Percentiles rank a stretch among this genome's conserved stretches.
Conservation (phyloP, 2,888 invertebrate genomes). For the Catocala sponsa region DNA sequence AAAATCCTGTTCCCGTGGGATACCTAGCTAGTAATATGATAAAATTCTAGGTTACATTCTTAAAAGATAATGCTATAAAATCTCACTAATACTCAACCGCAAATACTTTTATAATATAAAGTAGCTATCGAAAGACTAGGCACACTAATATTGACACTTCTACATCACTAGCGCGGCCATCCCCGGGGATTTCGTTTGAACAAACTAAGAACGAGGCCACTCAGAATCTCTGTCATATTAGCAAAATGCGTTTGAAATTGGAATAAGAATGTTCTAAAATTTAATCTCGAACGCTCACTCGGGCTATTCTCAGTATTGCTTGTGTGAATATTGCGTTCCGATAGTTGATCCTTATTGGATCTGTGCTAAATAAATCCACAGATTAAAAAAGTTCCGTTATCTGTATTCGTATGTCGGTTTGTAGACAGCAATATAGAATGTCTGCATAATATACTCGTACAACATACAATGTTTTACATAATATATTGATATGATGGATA, state of each 20-base stretch:
- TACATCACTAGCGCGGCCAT: conserved; percentile 31
- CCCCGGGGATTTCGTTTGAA: conserved; percentile 39
- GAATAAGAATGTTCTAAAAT: conserved; percentile 52
- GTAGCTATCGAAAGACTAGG: conserved; percentile 9
- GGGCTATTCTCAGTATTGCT: conserved; percentile 24
- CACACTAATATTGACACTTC: conserved; percentile 20
- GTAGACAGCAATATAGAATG: conserved; percentile 4
- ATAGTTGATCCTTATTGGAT: conserved; percentile 30
- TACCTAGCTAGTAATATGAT: too few relatives aligned
- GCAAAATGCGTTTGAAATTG: conserved; percentile 47
- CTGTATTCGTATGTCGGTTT: conserved; percentile 4
- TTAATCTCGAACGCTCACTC: conserved; percentile 45
- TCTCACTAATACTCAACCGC: neutral
- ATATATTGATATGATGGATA: too few relatives aligned
- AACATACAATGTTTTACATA: too few relatives aligned
- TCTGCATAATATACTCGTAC: too few relatives aligned
- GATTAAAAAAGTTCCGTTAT: conserved; percentile 18
- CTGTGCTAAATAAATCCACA: conserved; percentile 8
- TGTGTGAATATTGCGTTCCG: conserved; percentile 36
- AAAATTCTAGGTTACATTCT: too few relatives aligned
- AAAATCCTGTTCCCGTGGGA: too few relatives aligned
- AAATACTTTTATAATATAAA: neutral
- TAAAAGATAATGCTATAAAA: too few relatives aligned
- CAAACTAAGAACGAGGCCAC: conserved; percentile 49
- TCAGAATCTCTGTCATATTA: conserved; percentile 35